Evolutionary conservation across 2,113 vertebrate species (phyloP), one percentile per base, ranked within the genome.

Genomic region (Siniperca chuatsi): DNA sequence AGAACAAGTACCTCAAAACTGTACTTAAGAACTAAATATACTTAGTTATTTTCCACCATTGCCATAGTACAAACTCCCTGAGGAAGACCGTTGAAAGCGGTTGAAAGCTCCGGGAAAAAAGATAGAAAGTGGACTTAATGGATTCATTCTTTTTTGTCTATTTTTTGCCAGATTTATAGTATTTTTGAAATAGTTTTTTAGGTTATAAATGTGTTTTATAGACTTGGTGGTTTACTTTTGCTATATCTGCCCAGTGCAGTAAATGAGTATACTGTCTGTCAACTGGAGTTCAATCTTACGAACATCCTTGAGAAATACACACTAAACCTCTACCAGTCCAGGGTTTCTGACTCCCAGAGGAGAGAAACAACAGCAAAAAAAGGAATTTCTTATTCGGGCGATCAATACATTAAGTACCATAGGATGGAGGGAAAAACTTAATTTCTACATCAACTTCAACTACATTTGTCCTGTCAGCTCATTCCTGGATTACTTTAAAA

Each of bases 401-500:
- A 66, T 82, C 66, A 79, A n/a, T 78, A 23, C 16, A 65, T 67
- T 15, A 65, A 57, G 12, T 48, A 68, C 46, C 42, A 58, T 6
- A 37, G 57, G 20, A 23, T 25, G 10, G 16, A 75, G 3, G 15
- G 25, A 12, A 76, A 64, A 33, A 62, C 67, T 40, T 29, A 29
- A 29, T 29, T 29, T 29, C 29, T 29, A 29, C 29, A 29, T 29
- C 29, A 29, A 29, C 29, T 29, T 29, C 29, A 29, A 29, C 52
- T 69, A 50, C 66, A 69, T 79, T 55, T 46, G 46, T 75, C 33
- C 69, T 83, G 37, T 40, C 52, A 74, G 44, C 62, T 73, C 71
- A 65, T 71, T 65, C 58, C 71, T 77, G 82, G 58, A 80, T 87
- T 81, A 55, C 70, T 55, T 37, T 40, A 58, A 71, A 66, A 62